Base-by-base conservation (phyloP, 1,140 invertebrate genomes). In the Drosophila ananassae region DNA sequence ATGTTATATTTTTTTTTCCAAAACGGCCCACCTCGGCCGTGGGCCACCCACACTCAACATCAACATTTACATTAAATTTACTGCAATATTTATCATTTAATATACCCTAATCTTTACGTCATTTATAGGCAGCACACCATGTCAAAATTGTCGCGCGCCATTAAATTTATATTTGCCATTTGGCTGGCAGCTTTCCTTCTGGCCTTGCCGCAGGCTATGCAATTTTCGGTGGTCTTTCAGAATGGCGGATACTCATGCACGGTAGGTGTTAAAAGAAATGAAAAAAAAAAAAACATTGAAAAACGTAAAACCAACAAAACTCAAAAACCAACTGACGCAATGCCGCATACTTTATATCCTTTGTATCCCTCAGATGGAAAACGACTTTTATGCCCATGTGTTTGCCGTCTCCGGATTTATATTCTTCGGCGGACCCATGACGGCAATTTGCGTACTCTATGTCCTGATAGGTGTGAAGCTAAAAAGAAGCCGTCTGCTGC, bases 391-490 rank as follows among this genome's bases (percentile, higher is more conserved):
- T 21, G 92, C 94, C 22, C 95, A 96, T 82, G 94, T 95, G 0
- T 98, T 97, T 82, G 95, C 96, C 84, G 94, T 97, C 54, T 97
- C 96, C 0, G 96, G 96, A 0, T 94, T 97, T 63, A 90, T 98
- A 39, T 97, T 98, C 91, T 98, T 98, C 91, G 93, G 97, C 3
- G 93, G 95, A 1, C 97, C 97, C 0, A 97, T 98, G 96, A 94
- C 95, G 10, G 92, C 97, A 12, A 98, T 98, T 73, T 96, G 95
- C 6, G 95, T 95, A 3, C 93, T 97, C 2, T 98, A 98, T 91
- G 93, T 96, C 17, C 92, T 97, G 59, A 98, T 98, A 79, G 97
- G 95, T 1, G 82, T 96, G 25, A 94, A 95, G 73, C 92, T 98
- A 25, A 94, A 95, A 71, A 93, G 94, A 4, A 91, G 90, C 41